Evolutionary conservation across 1,140 invertebrate genomes (phyloP).

Genomic region (Oryctes rhinoceros): DNA sequence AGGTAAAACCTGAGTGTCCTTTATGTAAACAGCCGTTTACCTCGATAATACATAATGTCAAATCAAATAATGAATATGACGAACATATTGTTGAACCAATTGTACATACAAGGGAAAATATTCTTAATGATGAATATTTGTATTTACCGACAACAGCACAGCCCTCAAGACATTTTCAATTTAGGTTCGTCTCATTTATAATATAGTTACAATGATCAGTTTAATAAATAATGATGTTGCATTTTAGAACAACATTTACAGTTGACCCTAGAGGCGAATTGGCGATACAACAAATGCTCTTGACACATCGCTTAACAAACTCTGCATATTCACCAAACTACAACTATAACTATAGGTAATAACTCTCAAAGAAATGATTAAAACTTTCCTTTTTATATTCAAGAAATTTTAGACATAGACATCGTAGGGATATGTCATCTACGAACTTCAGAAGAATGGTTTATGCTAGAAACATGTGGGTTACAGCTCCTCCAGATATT

Average conservation of each 20-base stretch:
- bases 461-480: conserved; percentile 82
- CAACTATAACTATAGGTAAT: conserved; percentile 30
- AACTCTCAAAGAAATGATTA: neutral
- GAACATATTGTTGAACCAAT: conserved; percentile 74
- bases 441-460: conserved; percentile 70
- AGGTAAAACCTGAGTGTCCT: conserved; percentile 92
- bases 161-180: conserved; percentile 58
- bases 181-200: conserved; percentile 52
- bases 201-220: neutral
- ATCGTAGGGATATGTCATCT: conserved; percentile 48
- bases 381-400: neutral
- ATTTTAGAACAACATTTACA: conserved; percentile 67
- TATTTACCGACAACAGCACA: conserved; percentile 50
- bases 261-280: conserved; percentile 64
- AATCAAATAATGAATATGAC: conserved; percentile 87
- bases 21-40: conserved; percentile 92
- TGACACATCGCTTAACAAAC: conserved; percentile 62
- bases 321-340: conserved; percentile 35
- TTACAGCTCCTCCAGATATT: conserved; percentile 70
- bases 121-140: conserved; percentile 41
- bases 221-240: neutral
- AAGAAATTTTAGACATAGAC: conserved; percentile 27
- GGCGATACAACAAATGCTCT: conserved; percentile 65
- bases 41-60: conserved; percentile 91
- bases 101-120: conserved; percentile 50